Percentiles rank a stretch among this genome's conserved stretches.
These are phyloP conservation scores for Oenanthe melanoleuca DNA, from an alignment of 2,113 vertebrate genomes.

Conservation along the genomic window DNA sequence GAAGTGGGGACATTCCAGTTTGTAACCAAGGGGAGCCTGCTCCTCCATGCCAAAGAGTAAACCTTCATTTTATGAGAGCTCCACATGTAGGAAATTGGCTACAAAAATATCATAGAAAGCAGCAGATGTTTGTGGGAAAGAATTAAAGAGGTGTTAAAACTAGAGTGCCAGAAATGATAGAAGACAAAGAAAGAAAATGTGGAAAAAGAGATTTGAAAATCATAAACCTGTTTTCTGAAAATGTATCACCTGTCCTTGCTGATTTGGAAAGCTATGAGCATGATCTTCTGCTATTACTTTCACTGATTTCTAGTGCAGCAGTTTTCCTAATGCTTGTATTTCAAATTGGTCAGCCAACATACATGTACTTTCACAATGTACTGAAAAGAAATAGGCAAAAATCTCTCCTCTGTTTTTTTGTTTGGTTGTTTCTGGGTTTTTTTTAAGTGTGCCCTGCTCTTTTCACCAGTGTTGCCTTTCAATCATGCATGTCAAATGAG, in stretches of 20 bases:
- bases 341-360: neutral
- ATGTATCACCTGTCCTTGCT: neutral
- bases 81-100: neutral
- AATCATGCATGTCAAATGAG: neutral
- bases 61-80: neutral
- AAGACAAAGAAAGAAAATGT: neutral
- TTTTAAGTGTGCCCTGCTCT: neutral
- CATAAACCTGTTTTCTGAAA: neutral
- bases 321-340: neutral
- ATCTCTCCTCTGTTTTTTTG: neutral
- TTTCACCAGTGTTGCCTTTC: neutral
- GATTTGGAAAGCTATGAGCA: neutral
- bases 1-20: neutral
- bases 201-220: neutral
- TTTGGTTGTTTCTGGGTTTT: neutral
- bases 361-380: neutral
- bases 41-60: neutral
- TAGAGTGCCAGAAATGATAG: neutral
- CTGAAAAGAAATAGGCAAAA: neutral
- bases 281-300: neutral
- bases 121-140: neutral
- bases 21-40: rapidly evolving
- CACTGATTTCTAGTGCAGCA: neutral
- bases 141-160: neutral
- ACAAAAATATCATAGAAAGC: neutral